phyloP scores from a whole-genome alignment of 2,797 vertebrate genomes.

The Lycodopsis pacificus region DNA sequence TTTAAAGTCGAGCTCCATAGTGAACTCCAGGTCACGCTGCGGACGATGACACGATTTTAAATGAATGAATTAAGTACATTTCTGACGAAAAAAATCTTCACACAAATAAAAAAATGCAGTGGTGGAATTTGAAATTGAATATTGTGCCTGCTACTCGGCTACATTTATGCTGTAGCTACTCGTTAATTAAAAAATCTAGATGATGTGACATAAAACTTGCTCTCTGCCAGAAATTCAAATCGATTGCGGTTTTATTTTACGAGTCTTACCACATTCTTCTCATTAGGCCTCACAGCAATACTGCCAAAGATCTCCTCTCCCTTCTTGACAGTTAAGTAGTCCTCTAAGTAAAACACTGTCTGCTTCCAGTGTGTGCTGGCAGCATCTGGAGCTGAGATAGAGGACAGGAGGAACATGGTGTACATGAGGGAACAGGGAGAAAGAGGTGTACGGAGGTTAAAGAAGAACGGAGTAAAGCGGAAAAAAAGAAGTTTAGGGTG shows the following conservation, averaged over 20 bases:
- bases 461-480: background rate
- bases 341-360: constrained; percentile 98
- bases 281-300: constrained; percentile 94
- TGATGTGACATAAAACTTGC: background rate
- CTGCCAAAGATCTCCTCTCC: constrained; percentile 97
- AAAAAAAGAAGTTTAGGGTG: background rate
- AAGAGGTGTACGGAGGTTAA: background rate
- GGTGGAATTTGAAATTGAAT: background rate
- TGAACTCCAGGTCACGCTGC: constrained; percentile 98
- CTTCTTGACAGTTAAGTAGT: constrained; percentile 95
- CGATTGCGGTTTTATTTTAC: accelerated
- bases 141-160: background rate
- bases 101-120: background rate
- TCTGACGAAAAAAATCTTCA: background rate
- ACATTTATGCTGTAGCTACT: background rate
- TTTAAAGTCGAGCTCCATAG: constrained; percentile 97
- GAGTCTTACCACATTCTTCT: constrained; percentile 94
- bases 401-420: background rate
- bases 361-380: constrained; percentile 99
- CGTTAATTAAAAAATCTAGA: background rate
- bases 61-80: background rate
- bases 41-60: constrained; percentile 21
- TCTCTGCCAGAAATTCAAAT: background rate
- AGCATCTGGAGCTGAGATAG: constrained; percentile 90
- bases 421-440: background rate